A percentile compares a stretch with the other conserved stretches of the same genome.
Evolutionary conservation across 2,888 invertebrate genomes (phyloP).

Genomic region (Ormyrus labotus): DNA sequence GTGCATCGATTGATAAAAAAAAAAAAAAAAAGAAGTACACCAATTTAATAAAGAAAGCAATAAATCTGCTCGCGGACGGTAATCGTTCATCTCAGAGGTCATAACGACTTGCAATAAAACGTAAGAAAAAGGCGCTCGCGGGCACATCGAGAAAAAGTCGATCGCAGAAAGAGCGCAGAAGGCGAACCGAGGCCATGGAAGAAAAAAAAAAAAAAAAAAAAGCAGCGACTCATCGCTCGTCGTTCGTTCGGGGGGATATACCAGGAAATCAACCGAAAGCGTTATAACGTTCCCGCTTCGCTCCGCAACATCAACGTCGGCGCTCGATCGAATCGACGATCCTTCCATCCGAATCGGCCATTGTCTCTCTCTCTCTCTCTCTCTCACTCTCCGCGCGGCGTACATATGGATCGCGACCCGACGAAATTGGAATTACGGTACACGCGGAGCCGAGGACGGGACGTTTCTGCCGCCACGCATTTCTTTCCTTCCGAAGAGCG

Average conservation of each 20-base stretch:
- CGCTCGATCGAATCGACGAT: slow-evolving; percentile 28
- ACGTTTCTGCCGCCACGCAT: not conserved
- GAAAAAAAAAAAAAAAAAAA: not conserved
- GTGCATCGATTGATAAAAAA: too few relatives aligned
- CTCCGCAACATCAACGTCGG: slow-evolving; percentile 20
- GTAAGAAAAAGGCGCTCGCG: too few relatives aligned
- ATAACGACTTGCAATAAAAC: slow-evolving; percentile 12
- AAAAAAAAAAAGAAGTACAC: too few relatives aligned
- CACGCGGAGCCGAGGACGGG: slow-evolving; percentile 18
- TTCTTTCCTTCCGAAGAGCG: too few relatives aligned
- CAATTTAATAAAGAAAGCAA: slow-evolving; percentile 14
- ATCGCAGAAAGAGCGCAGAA: not conserved
- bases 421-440: slow-evolving; percentile 53
- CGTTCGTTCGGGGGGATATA: not conserved
- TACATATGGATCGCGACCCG: slow-evolving; percentile 38
- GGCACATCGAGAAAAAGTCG: not conserved
- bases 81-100: slow-evolving; percentile 7
- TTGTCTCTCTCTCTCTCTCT: slow-evolving; percentile 35
- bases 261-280: slow-evolving; percentile 44
- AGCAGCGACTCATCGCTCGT: slow-evolving; percentile 31
- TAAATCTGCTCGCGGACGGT: slow-evolving; percentile 8
- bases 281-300: slow-evolving; percentile 38
- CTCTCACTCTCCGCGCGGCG: not conserved
- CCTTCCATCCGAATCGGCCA: slow-evolving; percentile 27
- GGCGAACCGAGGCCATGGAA: too few relatives aligned